These are phyloP conservation scores for Alcis repandata DNA, from an alignment of 2,888 invertebrate genomes.

Conservation along the genomic window DNA sequence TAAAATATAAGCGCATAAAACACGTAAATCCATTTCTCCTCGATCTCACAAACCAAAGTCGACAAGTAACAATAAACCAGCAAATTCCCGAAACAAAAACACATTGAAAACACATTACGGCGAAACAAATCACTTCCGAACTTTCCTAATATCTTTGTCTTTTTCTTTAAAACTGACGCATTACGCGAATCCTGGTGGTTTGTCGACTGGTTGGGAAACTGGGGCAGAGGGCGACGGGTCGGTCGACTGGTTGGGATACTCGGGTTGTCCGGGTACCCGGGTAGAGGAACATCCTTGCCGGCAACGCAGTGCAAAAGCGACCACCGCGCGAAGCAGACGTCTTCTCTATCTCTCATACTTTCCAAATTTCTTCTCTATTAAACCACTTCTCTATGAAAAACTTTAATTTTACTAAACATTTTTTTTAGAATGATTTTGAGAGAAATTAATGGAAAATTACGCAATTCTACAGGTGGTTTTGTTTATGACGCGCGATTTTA, in stretches of 20 bases:
- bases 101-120: conserved; percentile 24
- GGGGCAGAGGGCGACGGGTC: conserved; percentile 1
- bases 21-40: background rate
- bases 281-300: conserved; percentile 30
- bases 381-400: conserved; percentile 7
- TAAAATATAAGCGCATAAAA: background rate
- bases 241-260: conserved; percentile 23
- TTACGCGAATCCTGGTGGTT: conserved; percentile 7
- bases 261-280: conserved; percentile 11
- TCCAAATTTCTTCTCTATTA: conserved; percentile 24
- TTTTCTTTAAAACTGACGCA: conserved; percentile 25
- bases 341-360: conserved; percentile 11
- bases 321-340: conserved; percentile 35
- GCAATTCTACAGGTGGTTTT: conserved; percentile 60
- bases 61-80: conserved; percentile 5
- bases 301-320: conserved; percentile 39
- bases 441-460: conserved; percentile 35
- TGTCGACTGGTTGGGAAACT: conserved; percentile 14
- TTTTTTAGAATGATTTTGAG: conserved; percentile 20
- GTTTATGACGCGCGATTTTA: conserved; percentile 40
- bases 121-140: conserved; percentile 25
- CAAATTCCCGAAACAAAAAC: conserved; percentile 11
- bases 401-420: background rate
- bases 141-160: conserved; percentile 30
- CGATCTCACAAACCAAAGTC: background rate